A percentile compares a stretch with the other conserved stretches of the same genome.
These are phyloP conservation scores for Ctenosaura bakeri DNA, from an alignment of 2,797 vertebrate species.

Conservation along the genomic window DNA sequence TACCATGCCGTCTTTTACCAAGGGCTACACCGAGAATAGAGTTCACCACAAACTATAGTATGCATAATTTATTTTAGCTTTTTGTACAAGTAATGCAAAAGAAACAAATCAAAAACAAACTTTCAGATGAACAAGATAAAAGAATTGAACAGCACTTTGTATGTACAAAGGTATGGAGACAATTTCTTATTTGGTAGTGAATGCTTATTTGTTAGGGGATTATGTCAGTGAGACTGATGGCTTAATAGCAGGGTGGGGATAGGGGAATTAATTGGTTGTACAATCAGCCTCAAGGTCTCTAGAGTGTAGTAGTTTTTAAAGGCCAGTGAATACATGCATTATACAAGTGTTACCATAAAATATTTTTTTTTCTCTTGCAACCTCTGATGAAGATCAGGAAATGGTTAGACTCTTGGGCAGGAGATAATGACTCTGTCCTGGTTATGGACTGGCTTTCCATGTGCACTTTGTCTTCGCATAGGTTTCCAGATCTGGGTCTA, in stretches of 20 bases:
- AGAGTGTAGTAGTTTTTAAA: not conserved
- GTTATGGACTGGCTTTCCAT: conserved; percentile 64
- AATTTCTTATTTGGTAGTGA: conserved; percentile 46
- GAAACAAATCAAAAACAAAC: not conserved
- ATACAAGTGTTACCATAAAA: conserved; percentile 12
- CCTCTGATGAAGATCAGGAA: not conserved
- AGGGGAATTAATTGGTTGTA: conserved; percentile 32
- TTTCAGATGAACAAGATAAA: not conserved
- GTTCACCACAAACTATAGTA: not conserved
- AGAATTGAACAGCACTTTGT: not conserved
- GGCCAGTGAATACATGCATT: conserved; percentile 50
- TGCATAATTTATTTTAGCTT: conserved; percentile 19
- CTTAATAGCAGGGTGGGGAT: conserved; percentile 24
- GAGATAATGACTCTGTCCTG: conserved; percentile 56
- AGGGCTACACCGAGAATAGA: not conserved
- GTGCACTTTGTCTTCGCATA: conserved; percentile 67
- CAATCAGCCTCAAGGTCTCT: not conserved
- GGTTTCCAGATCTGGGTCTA: conserved; percentile 74
- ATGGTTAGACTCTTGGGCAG: conserved; percentile 59
- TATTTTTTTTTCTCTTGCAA: conserved; percentile 18
- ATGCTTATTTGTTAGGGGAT: conserved; percentile 28
- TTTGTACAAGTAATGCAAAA: not conserved
- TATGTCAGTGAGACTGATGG: conserved; percentile 26
- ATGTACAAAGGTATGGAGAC: conserved; percentile 32
- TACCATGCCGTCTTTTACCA: not conserved